phyloP scores from a whole-genome alignment of 2,113 vertebrate genomes.

The Accipiter virgatus region DNA sequence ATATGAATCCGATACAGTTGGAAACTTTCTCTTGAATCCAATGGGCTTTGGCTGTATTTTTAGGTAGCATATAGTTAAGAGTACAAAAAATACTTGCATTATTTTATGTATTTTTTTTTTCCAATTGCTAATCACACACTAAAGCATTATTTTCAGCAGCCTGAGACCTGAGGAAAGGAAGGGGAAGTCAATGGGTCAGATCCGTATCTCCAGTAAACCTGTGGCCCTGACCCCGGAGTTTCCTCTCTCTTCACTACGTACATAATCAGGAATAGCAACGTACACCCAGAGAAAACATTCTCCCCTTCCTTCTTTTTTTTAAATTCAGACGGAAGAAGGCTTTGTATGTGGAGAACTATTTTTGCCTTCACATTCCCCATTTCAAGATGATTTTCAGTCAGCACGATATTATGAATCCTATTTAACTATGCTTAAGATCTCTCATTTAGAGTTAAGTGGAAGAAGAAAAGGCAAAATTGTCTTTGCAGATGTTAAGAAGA shows the following conservation, averaged over 20 bases:
- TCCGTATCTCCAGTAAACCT: neutral
- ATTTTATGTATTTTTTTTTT: neutral
- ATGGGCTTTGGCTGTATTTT: neutral
- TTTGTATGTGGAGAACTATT: constrained; percentile 21
- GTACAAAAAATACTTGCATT: neutral
- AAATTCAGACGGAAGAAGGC: neutral
- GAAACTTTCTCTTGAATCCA: neutral
- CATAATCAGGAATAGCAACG: neutral
- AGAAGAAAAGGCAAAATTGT: constrained; percentile 81
- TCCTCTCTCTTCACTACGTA: neutral
- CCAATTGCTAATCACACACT: neutral
- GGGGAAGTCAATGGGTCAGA: neutral
- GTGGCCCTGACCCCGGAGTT: neutral
- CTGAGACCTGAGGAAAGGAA: neutral
- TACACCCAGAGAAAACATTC: neutral
- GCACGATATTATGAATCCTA: constrained; percentile 69
- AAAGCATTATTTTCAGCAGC: neutral
- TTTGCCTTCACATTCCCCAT: constrained; percentile 46
- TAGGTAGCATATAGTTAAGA: neutral
- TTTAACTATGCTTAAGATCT: constrained; percentile 79
- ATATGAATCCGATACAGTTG: neutral
- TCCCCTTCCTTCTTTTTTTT: neutral
- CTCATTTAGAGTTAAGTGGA: constrained; percentile 78
- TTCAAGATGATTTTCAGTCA: constrained; percentile 69
- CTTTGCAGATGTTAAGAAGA: constrained; percentile 79